Evolutionary conservation across 1,140 invertebrate genomes (phyloP).

Genomic region (Lordiphosa mommai): DNA sequence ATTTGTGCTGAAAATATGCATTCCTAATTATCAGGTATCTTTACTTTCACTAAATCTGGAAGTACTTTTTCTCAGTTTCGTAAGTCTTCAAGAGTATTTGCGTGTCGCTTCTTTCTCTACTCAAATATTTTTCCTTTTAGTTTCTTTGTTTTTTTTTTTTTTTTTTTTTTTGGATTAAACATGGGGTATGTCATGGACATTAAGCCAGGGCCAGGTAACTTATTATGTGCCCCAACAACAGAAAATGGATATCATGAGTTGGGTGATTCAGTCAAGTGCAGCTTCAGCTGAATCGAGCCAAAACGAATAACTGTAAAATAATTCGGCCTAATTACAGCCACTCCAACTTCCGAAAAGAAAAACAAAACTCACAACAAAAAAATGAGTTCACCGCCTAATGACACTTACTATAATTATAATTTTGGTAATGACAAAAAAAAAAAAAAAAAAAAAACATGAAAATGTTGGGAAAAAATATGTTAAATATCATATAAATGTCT

Average conservation of each 20-base stretch:
- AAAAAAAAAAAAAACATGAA: slow-evolving; percentile 14
- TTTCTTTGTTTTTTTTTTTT: slow-evolving; percentile 7
- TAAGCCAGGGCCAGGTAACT: slow-evolving; percentile 45
- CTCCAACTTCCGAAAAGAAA: neutral
- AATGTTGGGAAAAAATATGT: slow-evolving; percentile 60
- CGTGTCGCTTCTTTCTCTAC: no score
- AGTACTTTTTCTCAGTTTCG: no score
- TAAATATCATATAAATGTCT: slow-evolving; percentile 72
- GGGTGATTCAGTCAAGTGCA: slow-evolving; percentile 36
- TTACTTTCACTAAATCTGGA: no score
- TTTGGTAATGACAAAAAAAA: slow-evolving; percentile 70
- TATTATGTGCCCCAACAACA: slow-evolving; percentile 35
- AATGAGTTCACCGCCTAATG: slow-evolving; percentile 71
- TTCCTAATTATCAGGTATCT: no score
- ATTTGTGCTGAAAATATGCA: no score
- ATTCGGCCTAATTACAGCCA: slow-evolving; percentile 60
- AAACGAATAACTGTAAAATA: slow-evolving; percentile 60
- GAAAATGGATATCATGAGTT: slow-evolving; percentile 26
- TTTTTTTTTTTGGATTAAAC: slow-evolving; percentile 39
- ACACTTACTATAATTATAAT: slow-evolving; percentile 77
- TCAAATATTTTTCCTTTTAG: neutral
- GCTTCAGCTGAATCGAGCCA: slow-evolving; percentile 13
- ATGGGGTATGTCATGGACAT: slow-evolving; percentile 41
- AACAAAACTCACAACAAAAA: slow-evolving; percentile 34
- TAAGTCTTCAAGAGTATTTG: no score